Base-by-base conservation (phyloP, 2,797 vertebrate species). In the Fringilla coelebs region DNA sequence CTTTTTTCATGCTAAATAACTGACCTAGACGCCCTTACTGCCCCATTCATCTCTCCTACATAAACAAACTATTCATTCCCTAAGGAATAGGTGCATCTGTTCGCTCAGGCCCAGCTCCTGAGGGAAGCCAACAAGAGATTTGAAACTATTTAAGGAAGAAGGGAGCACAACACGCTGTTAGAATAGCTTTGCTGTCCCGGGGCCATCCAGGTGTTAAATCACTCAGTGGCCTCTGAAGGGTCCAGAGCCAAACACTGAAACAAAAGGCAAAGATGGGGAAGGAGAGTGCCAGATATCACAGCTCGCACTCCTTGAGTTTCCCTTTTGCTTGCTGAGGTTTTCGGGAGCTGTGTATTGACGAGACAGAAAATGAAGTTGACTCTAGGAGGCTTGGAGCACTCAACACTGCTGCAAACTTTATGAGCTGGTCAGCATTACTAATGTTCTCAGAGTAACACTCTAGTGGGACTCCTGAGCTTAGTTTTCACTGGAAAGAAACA, bases 1-100 rank as follows among this genome's bases (percentile, higher is more conserved):
- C 91, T 96, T 94, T 96, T 94, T 96, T 95, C 92, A 95, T 94
- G 94, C 93, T 96, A 96, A 96, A 94, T 94, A 95, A 95, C 91
- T 96, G 96, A 96, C 95, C 96, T 91, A 91, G 90, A 80, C 4
- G 86, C 90, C 94, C 94, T 94, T 92, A 60, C 85, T 96, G 93
- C 84, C 88, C 94, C 93, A 95, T 94, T 95, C 93, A 96, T 90
- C 95, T 97, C 90, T 48, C 61, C 93, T 90, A 83, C 86, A 95
- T 95, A 96, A 97, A 94, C 96, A 96, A 93, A 95, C 92, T 89
- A 93, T 89, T 96, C 90, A 94, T 91, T 90, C 93, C 79, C 94
- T 48, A 72, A 94, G 86, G 93, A 96, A 94, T 92, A 95, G 88
- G 85, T 95, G 93, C 91, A 92, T 96, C 90, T 93, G 88, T 94